phyloP scores from a whole-genome alignment of 2,888 invertebrate species.

The Eugnorisma glareosa region DNA sequence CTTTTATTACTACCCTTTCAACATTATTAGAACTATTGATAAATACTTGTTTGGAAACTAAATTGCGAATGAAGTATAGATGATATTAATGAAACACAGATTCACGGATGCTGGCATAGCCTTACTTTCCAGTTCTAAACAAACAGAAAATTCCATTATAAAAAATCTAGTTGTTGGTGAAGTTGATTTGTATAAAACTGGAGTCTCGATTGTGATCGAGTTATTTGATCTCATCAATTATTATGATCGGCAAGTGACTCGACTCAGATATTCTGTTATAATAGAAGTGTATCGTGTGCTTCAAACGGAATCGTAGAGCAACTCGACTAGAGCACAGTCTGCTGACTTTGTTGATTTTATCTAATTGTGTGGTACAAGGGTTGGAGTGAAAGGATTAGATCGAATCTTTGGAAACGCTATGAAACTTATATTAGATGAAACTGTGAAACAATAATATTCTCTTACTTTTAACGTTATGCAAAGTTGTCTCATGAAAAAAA shows the following conservation, averaged over 20 bases:
- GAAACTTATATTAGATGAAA: background rate
- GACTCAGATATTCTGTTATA: conserved; percentile 37
- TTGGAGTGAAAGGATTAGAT: background rate
- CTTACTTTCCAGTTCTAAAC: background rate
- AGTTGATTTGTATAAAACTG: conserved; percentile 2
- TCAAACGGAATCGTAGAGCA: conserved; percentile 42
- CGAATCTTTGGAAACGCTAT: background rate
- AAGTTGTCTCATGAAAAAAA: background rate
- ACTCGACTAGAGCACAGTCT: conserved; percentile 22
- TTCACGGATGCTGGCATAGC: background rate
- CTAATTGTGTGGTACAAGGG: conserved; percentile 41
- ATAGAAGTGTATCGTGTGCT: conserved; percentile 35
- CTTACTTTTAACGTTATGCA: background rate
- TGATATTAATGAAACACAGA: background rate
- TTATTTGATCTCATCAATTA: conserved; percentile 54
- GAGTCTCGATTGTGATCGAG: conserved; percentile 8
- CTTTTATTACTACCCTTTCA: no score
- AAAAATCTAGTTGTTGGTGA: background rate
- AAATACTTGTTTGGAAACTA: background rate
- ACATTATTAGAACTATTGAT: no score
- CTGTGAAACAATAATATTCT: background rate
- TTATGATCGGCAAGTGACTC: conserved; percentile 40
- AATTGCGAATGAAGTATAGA: background rate
- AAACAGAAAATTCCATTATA: background rate
- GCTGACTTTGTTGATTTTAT: conserved; percentile 57